Evolutionary conservation across 2,797 vertebrate species (phyloP).

Genomic region (Pteronotus mesoamericanus): DNA sequence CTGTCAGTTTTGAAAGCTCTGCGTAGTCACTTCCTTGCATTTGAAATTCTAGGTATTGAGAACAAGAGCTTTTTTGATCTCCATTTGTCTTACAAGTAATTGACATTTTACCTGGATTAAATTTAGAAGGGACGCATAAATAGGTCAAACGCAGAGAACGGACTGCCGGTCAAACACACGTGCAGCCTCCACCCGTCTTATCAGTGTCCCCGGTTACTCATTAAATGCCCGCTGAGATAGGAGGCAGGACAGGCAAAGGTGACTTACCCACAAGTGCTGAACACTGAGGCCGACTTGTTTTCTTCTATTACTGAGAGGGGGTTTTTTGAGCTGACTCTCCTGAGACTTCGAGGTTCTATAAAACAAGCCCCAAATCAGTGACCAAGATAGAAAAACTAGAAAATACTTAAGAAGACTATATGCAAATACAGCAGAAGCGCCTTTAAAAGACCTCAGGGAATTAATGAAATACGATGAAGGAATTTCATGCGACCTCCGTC

Average conservation of each 20-base stretch:
- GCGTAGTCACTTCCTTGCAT: background rate
- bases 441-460: background rate
- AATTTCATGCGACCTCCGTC: background rate
- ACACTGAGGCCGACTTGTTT: conserved; percentile 31
- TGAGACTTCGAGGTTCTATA: conserved; percentile 67
- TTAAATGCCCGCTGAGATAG: conserved; percentile 40
- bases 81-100: background rate
- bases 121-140: background rate
- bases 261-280: conserved; percentile 52
- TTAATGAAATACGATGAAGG: background rate
- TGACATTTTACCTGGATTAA: background rate
- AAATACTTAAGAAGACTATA: background rate
- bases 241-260: conserved; percentile 22
- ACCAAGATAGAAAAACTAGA: background rate
- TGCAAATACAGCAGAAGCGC: background rate
- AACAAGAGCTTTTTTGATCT: background rate
- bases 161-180: background rate
- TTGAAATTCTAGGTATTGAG: background rate
- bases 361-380: conserved; percentile 60
- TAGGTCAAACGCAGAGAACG: background rate
- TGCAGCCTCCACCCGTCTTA: background rate
- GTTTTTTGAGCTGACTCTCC: conserved; percentile 65
- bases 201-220: conserved; percentile 48
- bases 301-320: conserved; percentile 49
- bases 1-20: background rate